Percentiles rank a stretch among this genome's conserved stretches.
Conservation (phyloP, 2,113 vertebrate species). For the Indri indri region DNA sequence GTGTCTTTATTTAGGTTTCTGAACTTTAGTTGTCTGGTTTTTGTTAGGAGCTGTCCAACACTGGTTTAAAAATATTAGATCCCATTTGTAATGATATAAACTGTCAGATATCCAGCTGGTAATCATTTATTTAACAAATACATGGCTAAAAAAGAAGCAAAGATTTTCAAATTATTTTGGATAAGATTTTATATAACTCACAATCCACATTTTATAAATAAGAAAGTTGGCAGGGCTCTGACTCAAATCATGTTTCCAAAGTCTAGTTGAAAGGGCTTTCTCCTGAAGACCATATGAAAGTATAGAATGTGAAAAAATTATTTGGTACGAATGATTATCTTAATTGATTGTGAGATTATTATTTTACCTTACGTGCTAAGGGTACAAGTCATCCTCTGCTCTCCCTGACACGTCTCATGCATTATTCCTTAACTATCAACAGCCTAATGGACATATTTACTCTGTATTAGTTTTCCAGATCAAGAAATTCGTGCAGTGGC, state of each 20-base stretch:
- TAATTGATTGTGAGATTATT: not conserved
- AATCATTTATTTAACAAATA: constrained; percentile 43
- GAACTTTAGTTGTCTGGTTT: not conserved
- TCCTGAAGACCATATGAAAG: not conserved
- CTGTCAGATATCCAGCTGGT: not conserved
- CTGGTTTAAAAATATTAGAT: constrained; percentile 13
- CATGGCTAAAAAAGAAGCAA: not conserved
- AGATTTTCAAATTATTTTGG: not conserved
- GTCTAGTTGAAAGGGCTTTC: not conserved
- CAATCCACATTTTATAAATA: not conserved
- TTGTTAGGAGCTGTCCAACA: not conserved
- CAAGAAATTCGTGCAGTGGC: constrained; percentile 87
- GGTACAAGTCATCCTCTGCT: not conserved
- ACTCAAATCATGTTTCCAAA: not conserved
- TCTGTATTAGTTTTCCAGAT: constrained; percentile 90
- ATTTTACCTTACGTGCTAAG: not conserved
- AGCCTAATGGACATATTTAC: constrained; percentile 25
- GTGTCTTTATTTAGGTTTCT: not conserved
- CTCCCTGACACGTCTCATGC: not conserved
- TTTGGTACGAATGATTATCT: not conserved
- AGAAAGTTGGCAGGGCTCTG: not conserved
- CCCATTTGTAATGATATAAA: not conserved
- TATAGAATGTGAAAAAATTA: not conserved
- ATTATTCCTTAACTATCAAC: not conserved
- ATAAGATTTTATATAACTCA: not conserved